These are phyloP conservation scores for Hydropsyche tenuis DNA, from an alignment of 1,140 invertebrate genomes.

Conservation along the genomic window DNA sequence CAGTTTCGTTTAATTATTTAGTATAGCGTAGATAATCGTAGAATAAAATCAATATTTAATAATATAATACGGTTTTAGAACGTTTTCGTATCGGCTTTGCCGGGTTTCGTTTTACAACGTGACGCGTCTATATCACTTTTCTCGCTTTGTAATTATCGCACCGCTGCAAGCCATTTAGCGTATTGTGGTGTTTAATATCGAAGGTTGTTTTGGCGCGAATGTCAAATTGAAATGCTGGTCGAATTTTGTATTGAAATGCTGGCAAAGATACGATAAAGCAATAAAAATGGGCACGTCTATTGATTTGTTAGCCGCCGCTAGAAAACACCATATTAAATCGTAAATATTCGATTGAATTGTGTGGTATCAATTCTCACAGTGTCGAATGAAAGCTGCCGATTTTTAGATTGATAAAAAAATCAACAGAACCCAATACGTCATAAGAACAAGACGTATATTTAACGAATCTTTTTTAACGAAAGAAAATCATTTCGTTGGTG, in stretches of 20 bases:
- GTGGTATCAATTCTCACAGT: not conserved
- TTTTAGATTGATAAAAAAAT: too few relatives aligned
- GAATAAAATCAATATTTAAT: too few relatives aligned
- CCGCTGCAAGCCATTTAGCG: not conserved
- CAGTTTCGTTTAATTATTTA: too few relatives aligned
- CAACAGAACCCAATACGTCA: too few relatives aligned
- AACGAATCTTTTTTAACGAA: too few relatives aligned
- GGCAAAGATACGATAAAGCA: not conserved
- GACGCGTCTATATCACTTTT: conserved; percentile 18
- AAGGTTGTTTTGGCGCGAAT: conserved; percentile 3
- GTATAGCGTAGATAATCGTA: too few relatives aligned
- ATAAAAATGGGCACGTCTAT: not conserved
- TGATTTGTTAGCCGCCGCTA: not conserved
- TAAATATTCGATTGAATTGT: not conserved
- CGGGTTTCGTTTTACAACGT: conserved; percentile 1
- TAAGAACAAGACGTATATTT: too few relatives aligned
- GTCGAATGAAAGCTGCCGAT: not conserved
- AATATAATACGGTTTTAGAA: too few relatives aligned
- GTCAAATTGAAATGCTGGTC: conserved; percentile 10
- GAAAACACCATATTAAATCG: not conserved
- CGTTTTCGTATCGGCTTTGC: too few relatives aligned
- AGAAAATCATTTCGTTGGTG: too few relatives aligned
- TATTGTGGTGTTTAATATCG: not conserved
- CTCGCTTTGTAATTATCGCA: not conserved
- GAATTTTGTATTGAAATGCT: not conserved